phyloP scores from a whole-genome alignment of 2,113 vertebrate species.

The Mus spicilegus region DNA sequence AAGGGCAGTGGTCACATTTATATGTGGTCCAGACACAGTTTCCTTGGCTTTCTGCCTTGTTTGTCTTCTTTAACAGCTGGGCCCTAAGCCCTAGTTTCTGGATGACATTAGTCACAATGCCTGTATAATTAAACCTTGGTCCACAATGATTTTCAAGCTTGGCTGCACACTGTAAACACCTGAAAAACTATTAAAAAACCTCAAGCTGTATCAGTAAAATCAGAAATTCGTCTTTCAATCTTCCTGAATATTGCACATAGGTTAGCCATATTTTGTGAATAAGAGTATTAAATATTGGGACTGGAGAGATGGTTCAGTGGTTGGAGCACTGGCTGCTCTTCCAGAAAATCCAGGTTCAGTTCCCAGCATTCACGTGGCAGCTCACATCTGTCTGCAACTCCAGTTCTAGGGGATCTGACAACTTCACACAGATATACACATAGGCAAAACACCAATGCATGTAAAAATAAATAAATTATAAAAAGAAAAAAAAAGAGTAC shows the following conservation, averaged over 20 bases:
- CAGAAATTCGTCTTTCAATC: not conserved
- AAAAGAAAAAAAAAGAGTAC: not conserved
- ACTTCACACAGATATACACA: not conserved
- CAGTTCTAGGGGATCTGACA: not conserved
- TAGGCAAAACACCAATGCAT: not conserved
- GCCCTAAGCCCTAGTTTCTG: not conserved
- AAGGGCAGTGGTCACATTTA: not conserved
- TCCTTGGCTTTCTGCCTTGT: not conserved
- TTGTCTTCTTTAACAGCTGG: not conserved
- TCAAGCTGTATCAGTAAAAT: not conserved
- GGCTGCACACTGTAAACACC: not conserved
- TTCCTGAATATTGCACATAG: not conserved
- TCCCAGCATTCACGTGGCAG: not conserved
- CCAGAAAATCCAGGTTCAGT: not conserved
- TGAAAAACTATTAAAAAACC: not conserved
- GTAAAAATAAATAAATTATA: not conserved
- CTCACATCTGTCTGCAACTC: not conserved
- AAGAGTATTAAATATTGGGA: not conserved
- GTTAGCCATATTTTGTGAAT: not conserved
- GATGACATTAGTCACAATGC: not conserved
- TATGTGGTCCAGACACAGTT: not conserved
- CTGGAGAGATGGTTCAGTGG: not conserved
- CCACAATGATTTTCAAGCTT: not conserved
- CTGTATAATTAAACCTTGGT: not conserved
- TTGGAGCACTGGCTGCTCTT: not conserved